phyloP scores from a whole-genome alignment of 2,797 vertebrate species.

The Tragopan temminckii region DNA sequence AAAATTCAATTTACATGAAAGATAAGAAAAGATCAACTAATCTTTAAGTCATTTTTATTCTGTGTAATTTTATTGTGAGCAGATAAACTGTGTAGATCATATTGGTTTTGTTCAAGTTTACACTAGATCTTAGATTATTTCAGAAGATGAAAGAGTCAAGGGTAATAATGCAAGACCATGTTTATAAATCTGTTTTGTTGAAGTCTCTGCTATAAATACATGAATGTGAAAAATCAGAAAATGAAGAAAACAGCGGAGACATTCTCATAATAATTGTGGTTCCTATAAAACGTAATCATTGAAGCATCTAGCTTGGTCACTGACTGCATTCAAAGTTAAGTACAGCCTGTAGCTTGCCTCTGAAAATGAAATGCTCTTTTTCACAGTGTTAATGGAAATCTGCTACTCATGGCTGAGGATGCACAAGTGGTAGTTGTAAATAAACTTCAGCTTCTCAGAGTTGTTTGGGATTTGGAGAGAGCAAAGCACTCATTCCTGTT shows the following conservation, averaged over 20 bases:
- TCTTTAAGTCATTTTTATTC: conserved; percentile 64
- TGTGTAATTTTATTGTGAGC: conserved; percentile 68
- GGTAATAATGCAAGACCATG: conserved; percentile 35
- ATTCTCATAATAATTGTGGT: conserved; percentile 59
- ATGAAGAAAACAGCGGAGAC: conserved; percentile 39
- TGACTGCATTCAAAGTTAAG: conserved; percentile 63
- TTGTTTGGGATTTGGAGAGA: conserved; percentile 55
- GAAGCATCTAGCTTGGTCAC: conserved; percentile 49
- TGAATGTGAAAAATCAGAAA: conserved; percentile 62
- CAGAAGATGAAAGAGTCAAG: conserved; percentile 53
- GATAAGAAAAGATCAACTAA: conserved; percentile 61
- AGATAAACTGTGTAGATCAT: conserved; percentile 51
- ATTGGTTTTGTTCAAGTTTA: conserved; percentile 59
- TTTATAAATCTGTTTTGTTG: conserved; percentile 53
- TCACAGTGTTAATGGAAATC: conserved; percentile 56
- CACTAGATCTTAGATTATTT: conserved; percentile 55
- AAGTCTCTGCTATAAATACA: conserved; percentile 42
- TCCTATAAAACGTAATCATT: conserved; percentile 65
- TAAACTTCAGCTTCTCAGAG: conserved; percentile 48
- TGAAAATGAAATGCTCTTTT: conserved; percentile 69
- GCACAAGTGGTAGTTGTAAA: conserved; percentile 65
- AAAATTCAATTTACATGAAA: conserved; percentile 60
- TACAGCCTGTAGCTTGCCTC: conserved; percentile 58
- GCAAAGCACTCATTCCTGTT: conserved; percentile 19
- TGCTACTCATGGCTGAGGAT: conserved; percentile 42